A percentile compares a stretch with the other conserved stretches of the same genome.
These are phyloP conservation scores for Cabera pusaria DNA, from an alignment of 2,888 invertebrate genomes.

Conservation along the genomic window DNA sequence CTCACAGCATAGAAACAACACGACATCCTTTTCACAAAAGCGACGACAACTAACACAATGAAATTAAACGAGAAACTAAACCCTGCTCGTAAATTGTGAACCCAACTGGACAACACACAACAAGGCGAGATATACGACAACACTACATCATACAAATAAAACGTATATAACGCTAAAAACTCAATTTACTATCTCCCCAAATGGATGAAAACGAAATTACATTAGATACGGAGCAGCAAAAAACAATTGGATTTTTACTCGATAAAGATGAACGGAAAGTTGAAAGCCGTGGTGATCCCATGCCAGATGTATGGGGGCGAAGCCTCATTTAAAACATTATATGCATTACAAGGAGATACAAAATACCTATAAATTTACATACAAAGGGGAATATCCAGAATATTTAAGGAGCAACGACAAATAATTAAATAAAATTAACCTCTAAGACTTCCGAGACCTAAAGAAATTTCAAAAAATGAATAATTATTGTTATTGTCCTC, in stretches of 20 bases:
- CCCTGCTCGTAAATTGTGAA: neutral
- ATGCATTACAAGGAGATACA: too few species aligned
- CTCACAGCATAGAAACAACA: too few species aligned
- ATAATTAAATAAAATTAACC: too few species aligned
- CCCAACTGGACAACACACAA: constrained; percentile 1
- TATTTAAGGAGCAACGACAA: too few species aligned
- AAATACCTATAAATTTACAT: neutral
- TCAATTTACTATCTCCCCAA: constrained; percentile 45
- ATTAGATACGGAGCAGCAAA: constrained; percentile 34
- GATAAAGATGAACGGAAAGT: constrained; percentile 25
- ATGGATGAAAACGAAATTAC: constrained; percentile 39
- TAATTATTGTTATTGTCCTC: too few species aligned
- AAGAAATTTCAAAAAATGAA: too few species aligned
- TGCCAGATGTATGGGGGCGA: constrained; percentile 9
- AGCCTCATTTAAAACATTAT: constrained; percentile 2
- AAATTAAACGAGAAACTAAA: constrained; percentile 6
- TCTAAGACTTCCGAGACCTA: too few species aligned
- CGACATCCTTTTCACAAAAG: neutral
- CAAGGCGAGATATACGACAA: constrained; percentile 2
- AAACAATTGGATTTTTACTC: constrained; percentile 35
- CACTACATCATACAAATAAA: constrained; percentile 28
- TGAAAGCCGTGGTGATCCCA: constrained; percentile 29
- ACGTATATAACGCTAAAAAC: constrained; percentile 32
- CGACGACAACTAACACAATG: neutral
- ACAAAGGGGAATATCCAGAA: too few species aligned